A percentile compares a stretch with the other conserved stretches of the same genome.
These are phyloP conservation scores for Hydrophis major DNA, from an alignment of 2,797 vertebrate species.

Conservation along the genomic window DNA sequence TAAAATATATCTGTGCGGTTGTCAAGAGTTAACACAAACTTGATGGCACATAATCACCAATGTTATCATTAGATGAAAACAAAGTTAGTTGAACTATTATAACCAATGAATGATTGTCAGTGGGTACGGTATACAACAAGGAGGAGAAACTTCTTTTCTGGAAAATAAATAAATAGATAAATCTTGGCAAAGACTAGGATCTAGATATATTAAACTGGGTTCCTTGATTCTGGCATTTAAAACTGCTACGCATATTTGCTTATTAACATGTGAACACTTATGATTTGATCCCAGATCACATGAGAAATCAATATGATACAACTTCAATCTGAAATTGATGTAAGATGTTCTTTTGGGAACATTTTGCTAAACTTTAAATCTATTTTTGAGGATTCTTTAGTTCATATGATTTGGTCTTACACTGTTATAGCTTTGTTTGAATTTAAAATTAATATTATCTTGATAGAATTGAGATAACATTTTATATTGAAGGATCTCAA, in stretches of 20 bases:
- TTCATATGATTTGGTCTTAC: background rate
- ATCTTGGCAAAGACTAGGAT: background rate
- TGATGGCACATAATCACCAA: background rate
- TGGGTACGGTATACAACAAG: background rate
- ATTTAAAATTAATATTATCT: background rate
- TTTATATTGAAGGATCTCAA: background rate
- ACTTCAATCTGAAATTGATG: background rate
- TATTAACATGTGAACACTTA: background rate
- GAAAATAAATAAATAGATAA: background rate
- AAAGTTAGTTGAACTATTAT: background rate
- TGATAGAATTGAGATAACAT: background rate
- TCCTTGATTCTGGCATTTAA: background rate
- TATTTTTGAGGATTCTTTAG: background rate
- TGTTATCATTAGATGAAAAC: background rate
- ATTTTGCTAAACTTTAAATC: background rate
- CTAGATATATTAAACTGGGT: background rate
- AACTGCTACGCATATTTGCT: background rate
- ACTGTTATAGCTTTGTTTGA: background rate
- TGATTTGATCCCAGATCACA: background rate
- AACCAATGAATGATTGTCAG: background rate
- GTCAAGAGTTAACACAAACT: background rate
- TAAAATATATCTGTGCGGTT: background rate
- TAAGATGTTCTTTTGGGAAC: background rate
- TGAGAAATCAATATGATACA: background rate
- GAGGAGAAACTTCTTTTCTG: background rate